A percentile compares a stretch with the other conserved stretches of the same genome.
Conservation (phyloP, 2,797 vertebrate species). For the Falco peregrinus region DNA sequence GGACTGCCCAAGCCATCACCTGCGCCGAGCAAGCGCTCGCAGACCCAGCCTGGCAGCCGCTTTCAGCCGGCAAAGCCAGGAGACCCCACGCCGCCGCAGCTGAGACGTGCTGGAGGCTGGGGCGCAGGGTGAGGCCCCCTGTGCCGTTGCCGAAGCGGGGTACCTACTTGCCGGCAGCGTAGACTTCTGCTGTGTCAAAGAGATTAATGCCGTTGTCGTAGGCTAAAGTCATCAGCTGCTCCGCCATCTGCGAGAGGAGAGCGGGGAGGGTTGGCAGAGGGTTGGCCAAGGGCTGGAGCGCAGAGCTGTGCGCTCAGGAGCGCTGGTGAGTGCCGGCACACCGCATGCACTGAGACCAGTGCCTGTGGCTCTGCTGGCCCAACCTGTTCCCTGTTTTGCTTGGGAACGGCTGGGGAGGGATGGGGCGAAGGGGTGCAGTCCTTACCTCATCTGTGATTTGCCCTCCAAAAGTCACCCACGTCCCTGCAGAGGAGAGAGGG, state of each 20-base stretch:
- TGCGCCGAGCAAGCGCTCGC: rapidly evolving
- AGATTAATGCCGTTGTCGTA: slow-evolving; percentile 99
- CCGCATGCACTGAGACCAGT: not conserved
- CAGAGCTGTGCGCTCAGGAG: not conserved
- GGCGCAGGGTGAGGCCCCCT: not conserved
- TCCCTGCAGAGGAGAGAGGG: slow-evolving; percentile 80
- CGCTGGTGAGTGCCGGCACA: rapidly evolving
- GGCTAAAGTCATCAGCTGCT: slow-evolving; percentile 97
- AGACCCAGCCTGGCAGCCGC: not conserved
- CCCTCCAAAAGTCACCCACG: slow-evolving; percentile 98
- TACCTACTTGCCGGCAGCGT: slow-evolving; percentile 97
- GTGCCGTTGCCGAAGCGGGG: rapidly evolving
- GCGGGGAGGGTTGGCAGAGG: not conserved
- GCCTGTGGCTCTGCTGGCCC: not conserved
- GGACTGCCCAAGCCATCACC: not conserved
- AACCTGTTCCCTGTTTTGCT: rapidly evolving
- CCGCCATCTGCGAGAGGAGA: slow-evolving; percentile 88
- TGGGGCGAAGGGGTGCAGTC: rapidly evolving
- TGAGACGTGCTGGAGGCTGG: not conserved
- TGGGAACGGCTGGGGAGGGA: not conserved
- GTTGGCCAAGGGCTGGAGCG: not conserved
- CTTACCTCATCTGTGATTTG: slow-evolving; percentile 98
- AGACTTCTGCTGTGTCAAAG: slow-evolving; percentile 98
- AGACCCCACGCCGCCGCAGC: not conserved
- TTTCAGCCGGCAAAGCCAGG: not conserved